Conservation (phyloP, 1,140 invertebrate species). For the Anoplolepis gracilipes region DNA sequence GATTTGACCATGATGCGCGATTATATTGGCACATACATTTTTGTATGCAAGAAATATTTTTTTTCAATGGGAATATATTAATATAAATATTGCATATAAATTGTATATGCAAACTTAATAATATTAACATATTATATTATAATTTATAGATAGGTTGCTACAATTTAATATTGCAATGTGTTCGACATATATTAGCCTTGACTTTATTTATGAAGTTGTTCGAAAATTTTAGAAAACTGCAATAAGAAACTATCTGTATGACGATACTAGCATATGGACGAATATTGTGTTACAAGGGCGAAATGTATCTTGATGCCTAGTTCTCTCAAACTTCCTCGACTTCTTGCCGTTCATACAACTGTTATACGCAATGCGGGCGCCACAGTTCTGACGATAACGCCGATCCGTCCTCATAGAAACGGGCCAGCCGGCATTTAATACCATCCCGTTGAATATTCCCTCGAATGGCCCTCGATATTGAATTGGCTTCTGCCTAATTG, state of each 20-base stretch:
- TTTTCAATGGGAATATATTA: not conserved
- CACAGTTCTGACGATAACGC: slow-evolving; percentile 70
- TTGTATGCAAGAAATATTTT: not conserved
- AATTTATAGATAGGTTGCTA: not conserved
- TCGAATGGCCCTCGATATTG: slow-evolving; percentile 84
- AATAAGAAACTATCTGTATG: not conserved
- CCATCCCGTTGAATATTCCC: slow-evolving; percentile 84
- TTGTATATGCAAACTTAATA: no score
- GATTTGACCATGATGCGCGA: not conserved
- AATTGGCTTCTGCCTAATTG: slow-evolving; percentile 85
- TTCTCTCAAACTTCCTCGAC: not conserved
- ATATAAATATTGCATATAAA: not conserved
- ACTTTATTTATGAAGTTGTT: not conserved
- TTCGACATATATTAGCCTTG: not conserved
- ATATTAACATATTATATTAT: no score
- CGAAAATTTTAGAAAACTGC: not conserved
- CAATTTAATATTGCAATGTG: not conserved
- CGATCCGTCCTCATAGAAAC: slow-evolving; percentile 76
- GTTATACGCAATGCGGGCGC: slow-evolving; percentile 29
- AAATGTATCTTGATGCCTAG: not conserved
- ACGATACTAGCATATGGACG: not conserved
- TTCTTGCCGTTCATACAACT: not conserved
- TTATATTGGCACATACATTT: not conserved
- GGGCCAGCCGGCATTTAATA: slow-evolving; percentile 82
- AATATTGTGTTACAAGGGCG: not conserved